These are phyloP conservation scores for Morus bassanus DNA, from an alignment of 2,797 vertebrate species.

Conservation along the genomic window DNA sequence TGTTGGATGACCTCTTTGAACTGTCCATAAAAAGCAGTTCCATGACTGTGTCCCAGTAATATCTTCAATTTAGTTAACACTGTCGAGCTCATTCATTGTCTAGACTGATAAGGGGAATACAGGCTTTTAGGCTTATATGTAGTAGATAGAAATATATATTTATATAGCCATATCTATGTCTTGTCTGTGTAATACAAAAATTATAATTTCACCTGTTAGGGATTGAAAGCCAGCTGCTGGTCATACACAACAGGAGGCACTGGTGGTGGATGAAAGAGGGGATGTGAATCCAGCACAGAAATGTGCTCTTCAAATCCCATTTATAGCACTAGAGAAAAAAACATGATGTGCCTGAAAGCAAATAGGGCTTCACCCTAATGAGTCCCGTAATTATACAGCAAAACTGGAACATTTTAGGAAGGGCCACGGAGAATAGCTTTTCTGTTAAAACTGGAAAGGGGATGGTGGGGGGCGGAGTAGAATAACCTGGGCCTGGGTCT, in stretches of 20 bases:
- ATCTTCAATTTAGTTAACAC: neutral
- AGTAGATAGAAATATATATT: neutral
- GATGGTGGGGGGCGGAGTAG: neutral
- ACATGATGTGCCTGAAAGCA: neutral
- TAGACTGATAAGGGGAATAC: neutral
- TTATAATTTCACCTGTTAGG: neutral
- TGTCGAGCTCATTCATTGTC: neutral
- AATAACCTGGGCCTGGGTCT: neutral
- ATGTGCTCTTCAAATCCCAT: neutral
- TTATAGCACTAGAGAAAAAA: neutral
- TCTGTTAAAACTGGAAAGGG: neutral
- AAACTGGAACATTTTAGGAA: neutral
- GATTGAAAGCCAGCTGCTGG: neutral
- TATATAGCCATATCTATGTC: neutral
- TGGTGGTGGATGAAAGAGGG: neutral
- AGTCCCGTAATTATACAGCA: fast-evolving
- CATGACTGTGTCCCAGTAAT: neutral
- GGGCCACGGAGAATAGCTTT: neutral
- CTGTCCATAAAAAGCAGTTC: neutral
- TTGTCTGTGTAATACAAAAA: neutral
- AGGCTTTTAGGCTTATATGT: neutral
- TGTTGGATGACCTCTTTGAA: neutral
- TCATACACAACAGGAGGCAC: neutral
- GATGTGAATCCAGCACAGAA: neutral
- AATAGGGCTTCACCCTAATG: neutral